A percentile compares a stretch with the other conserved stretches of the same genome.
Evolutionary conservation across 2,888 invertebrate genomes (phyloP).

Genomic region (Nycteola revayana): DNA sequence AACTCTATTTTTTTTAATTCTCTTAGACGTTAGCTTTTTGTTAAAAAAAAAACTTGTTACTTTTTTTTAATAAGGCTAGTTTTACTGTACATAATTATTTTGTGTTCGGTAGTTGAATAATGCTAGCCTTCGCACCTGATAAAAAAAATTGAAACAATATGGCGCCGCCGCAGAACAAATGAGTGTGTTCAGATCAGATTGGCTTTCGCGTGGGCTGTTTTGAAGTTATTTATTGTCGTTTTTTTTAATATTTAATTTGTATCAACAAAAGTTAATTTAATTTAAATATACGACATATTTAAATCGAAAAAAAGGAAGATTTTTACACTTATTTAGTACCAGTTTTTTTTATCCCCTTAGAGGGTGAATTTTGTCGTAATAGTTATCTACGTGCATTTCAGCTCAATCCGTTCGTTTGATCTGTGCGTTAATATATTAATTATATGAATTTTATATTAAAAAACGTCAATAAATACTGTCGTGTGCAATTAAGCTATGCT

Average conservation of each 20-base stretch:
- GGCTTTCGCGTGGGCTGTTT: constrained; percentile 2
- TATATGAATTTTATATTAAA: background rate
- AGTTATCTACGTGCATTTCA: no score
- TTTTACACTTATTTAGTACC: no score
- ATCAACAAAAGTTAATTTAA: no score
- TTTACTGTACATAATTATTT: constrained; percentile 33
- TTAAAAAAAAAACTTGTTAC: constrained; percentile 29
- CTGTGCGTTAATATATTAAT: no score
- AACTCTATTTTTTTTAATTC: constrained; percentile 22
- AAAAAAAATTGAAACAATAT: constrained; percentile 21
- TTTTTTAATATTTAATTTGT: no score
- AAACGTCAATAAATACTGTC: background rate
- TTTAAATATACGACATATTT: no score
- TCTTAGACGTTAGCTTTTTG: constrained; percentile 30
- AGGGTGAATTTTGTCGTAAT: no score
- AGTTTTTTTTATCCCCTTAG: no score
- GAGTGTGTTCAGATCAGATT: constrained; percentile 27
- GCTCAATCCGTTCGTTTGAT: no score
- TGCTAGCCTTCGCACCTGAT: constrained; percentile 43
- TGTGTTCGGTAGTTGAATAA: constrained; percentile 25
- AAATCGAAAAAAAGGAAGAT: no score
- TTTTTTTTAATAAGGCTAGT: constrained; percentile 29
- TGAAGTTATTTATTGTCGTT: no score
- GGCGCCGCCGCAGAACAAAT: constrained; percentile 22
- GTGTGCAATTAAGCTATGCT: background rate